Base-by-base conservation (phyloP, 2,888 invertebrate species). In the Drosophila borealis region DNA sequence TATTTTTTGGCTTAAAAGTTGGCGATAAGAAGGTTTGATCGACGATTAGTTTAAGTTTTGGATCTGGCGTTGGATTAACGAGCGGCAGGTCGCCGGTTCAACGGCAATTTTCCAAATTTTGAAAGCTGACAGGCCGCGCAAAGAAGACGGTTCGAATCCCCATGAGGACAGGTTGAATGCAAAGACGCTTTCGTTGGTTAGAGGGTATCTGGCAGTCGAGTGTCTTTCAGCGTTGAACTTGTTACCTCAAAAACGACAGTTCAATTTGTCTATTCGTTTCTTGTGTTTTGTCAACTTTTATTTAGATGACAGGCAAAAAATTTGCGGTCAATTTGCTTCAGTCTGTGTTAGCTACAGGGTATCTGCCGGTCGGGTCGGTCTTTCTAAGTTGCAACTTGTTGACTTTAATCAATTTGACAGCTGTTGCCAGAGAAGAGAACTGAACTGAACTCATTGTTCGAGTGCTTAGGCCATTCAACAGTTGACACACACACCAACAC, bases 391-490 rank as follows among this genome's bases (percentile, higher is more conserved):
- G 6, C 8, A 29, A 29, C 8, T 33, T 39, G 25, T n/a, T 55
- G 45, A 46, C 39, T 17, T 61, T 37, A 36, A 53, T 36, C 8
- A 53, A 60, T 45, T 53, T 55, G 13, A 21, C 34, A 14, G 34
- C 46, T 55, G 55, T 14, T 45, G 14, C 14, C 14, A 11, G 21
- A 13, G 34, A 33, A 29, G 3, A 4, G 53, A 13, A 11, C n/a
- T n/a, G n/a, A n/a, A n/a, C n/a, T n/a, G 14, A 44, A 29, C 14
- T 10, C 21, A 39, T 37, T 39, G 36, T 33, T 44, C 21, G 25
- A 36, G 34, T 48, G 39, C 29, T 60, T 36, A 36, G 29, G 64
- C 45, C 50, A 45, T 64, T 64, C 51, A 19, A 46, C 50, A 45
- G 44, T 57, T 41, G 48, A 46, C 37, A 37, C 17, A 19, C 19